phyloP scores from a whole-genome alignment of 2,113 vertebrate species.

The Odontophorus gujanensis region DNA sequence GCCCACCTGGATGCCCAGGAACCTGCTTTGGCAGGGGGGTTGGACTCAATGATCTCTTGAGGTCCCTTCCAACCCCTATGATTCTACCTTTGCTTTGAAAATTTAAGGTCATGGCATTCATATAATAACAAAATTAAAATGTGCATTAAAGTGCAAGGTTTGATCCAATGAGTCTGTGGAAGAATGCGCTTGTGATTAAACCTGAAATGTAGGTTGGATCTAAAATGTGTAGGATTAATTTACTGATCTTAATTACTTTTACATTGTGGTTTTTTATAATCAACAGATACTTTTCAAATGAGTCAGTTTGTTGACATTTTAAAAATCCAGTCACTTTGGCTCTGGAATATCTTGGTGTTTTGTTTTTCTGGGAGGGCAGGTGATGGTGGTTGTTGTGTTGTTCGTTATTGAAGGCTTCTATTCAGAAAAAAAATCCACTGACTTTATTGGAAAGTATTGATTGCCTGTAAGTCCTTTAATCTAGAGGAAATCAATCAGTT shows the following conservation, averaged over 20 bases:
- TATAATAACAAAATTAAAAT: too few species aligned
- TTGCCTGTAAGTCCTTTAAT: not conserved
- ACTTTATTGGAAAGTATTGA: not conserved
- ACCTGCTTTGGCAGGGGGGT: too few species aligned
- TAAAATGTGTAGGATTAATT: not conserved
- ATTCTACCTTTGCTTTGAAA: not conserved
- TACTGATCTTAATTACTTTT: not conserved
- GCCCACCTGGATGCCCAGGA: too few species aligned
- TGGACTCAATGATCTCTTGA: too few species aligned
- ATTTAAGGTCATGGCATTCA: not conserved
- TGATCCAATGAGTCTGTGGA: not conserved
- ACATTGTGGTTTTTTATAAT: not conserved
- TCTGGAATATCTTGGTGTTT: not conserved
- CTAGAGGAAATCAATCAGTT: not conserved
- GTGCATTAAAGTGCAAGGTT: not conserved
- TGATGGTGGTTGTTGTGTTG: not conserved
- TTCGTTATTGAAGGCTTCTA: not conserved
- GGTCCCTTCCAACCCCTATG: too few species aligned
- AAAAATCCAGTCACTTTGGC: not conserved
- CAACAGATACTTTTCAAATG: not conserved
- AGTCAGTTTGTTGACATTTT: not conserved
- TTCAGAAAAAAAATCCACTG: not conserved
- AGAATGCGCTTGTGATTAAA: not conserved
- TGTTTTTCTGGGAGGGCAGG: not conserved
- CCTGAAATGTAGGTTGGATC: not conserved